Evolutionary conservation across 2,888 invertebrate species (phyloP), one percentile per base, ranked within the genome.

Genomic region (Thymelicus acteon): DNA sequence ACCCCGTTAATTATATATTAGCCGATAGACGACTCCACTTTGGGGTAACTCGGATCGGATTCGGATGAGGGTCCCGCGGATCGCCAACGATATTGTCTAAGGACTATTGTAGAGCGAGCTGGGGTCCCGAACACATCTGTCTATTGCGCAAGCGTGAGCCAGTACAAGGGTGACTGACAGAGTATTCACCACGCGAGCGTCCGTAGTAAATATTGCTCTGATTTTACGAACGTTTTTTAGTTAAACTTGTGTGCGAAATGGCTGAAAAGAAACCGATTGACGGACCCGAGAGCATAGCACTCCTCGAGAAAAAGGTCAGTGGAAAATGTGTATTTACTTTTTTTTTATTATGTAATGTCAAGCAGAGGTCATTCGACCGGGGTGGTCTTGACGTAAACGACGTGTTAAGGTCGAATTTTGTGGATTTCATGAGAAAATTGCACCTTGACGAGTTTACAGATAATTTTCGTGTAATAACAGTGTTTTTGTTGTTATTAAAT

Each of bases 281-380:
- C 84, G 86, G 85, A 0, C 85, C 85, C 0, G 93, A 93, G 77
- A 92, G 85, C 6, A 89, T 93, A 60, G 85, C 87, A 67, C 77
- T 93, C 37, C 79, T 93, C 58, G 90, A 92, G 24, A 88, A 88
- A 79, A 92, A 91, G 90, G 93, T 93, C 79, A 81, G 92, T 81
- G 69, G 7, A 58, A 60, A 37, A 24, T 52, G 6, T 52, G 39
- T 40, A 52, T 40, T 60, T 66, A 76, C 77, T 76, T 75, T 77
- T 75, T 77, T 72, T 58, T 48, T 31, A 71, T 49, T 73, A 75
- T 75, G 76, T 83, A 89, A 89, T 88, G 87, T 88, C 87, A 87
- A 73, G 73, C 77, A 82, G 87, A 92, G 92, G 92, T 91, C 90
- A 86, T 74, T 69, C 63, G 61, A 67, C 78, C 72, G 71, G 75